Percentiles rank a stretch among this genome's conserved stretches.
These are phyloP conservation scores for Lepus timidus DNA, from an alignment of 2,113 vertebrate genomes.

Conservation along the genomic window DNA sequence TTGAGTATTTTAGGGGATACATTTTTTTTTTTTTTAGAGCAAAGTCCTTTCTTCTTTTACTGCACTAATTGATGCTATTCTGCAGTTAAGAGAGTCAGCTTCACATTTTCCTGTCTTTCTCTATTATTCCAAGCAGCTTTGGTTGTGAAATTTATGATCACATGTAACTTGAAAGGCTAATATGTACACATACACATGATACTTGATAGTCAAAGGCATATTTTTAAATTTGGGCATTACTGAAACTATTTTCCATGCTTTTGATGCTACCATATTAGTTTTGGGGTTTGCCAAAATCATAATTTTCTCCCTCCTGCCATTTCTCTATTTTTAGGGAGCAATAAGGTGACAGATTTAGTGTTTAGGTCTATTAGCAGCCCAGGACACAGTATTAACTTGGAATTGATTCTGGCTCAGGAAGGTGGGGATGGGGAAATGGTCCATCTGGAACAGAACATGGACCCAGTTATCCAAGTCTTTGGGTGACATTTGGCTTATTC, in stretches of 20 bases:
- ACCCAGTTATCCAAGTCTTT: not conserved
- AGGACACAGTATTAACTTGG: not conserved
- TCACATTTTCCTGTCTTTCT: not conserved
- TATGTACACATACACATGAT: not conserved
- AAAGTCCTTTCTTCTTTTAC: not conserved
- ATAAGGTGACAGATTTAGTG: not conserved
- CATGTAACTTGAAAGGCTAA: not conserved
- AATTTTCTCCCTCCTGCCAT: not conserved
- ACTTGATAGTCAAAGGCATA: conserved; percentile 7
- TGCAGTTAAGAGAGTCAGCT: not conserved
- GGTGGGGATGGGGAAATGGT: not conserved
- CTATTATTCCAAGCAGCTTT: not conserved
- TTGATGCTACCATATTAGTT: conserved; percentile 35
- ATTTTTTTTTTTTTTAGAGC: conserved; percentile 25
- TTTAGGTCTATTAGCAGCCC: not conserved
- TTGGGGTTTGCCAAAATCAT: not conserved
- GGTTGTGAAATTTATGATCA: not conserved
- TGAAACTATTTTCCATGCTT: conserved; percentile 27
- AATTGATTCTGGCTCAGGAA: not conserved
- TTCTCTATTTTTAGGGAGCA: not conserved
- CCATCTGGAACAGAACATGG: not conserved
- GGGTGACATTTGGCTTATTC: not conserved
- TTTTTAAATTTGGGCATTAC: conserved; percentile 27
- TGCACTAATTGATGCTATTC: not conserved
- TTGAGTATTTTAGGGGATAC: not conserved